Evolutionary conservation across 2,113 vertebrate species (phyloP).

Genomic region (Tapirus terrestris): DNA sequence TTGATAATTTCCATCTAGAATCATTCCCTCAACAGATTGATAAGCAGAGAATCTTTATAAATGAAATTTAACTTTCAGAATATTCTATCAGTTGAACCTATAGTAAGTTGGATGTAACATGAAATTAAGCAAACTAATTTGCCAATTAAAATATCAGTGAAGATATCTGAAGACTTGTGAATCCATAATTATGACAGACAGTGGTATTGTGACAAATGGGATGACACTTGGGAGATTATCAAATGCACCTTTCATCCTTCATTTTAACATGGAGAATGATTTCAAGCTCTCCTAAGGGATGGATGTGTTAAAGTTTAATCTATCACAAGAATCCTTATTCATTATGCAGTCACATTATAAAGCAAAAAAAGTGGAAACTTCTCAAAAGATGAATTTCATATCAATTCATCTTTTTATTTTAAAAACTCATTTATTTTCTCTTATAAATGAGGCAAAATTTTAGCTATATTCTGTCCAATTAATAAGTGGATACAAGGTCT

Average conservation of each 20-base stretch:
- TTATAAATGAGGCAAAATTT: not conserved
- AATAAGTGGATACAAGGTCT: not conserved
- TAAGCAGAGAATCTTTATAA: not conserved
- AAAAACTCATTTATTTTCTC: not conserved
- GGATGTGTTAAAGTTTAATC: not conserved
- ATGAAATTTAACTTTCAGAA: not conserved
- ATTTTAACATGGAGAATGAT: conserved; percentile 37
- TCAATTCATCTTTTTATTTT: conserved; percentile 10
- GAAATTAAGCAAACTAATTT: not conserved
- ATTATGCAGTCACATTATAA: not conserved
- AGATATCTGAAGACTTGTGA: not conserved
- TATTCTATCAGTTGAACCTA: not conserved
- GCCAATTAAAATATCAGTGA: not conserved
- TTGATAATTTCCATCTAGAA: not conserved
- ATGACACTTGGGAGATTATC: not conserved
- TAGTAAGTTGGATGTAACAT: not conserved
- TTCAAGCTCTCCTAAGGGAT: not conserved
- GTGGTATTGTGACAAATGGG: not conserved
- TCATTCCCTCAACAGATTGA: not conserved
- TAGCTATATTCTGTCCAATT: not conserved
- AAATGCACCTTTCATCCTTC: not conserved
- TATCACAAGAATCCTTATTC: not conserved
- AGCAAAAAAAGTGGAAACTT: not conserved
- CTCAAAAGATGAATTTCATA: not conserved
- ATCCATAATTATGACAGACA: not conserved